Percentiles rank a stretch among this genome's conserved stretches.
Conservation (phyloP, 2,797 vertebrate species). For the Tadarida brasiliensis region DNA sequence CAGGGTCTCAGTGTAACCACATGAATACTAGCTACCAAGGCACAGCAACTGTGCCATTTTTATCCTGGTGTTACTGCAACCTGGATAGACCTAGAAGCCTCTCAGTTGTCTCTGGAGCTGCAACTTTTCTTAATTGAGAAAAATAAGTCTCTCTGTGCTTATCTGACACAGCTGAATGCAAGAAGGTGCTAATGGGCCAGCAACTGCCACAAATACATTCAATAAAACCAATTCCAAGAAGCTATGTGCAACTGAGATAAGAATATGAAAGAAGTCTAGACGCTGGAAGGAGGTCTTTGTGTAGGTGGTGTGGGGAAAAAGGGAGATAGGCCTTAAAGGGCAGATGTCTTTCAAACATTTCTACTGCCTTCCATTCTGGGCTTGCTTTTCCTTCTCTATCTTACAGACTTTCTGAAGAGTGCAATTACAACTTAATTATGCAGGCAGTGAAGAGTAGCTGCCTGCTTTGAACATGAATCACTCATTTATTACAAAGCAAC, state of each 20-base stretch:
- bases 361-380: neutral
- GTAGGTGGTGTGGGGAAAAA: constrained; percentile 59
- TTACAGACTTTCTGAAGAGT: constrained; percentile 68
- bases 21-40: neutral
- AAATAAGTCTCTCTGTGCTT: constrained; percentile 61
- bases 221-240: constrained; percentile 77
- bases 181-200: constrained; percentile 72
- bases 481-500: constrained; percentile 52
- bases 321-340: constrained; percentile 73
- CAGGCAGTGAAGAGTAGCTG: constrained; percentile 42
- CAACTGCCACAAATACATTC: constrained; percentile 70
- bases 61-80: neutral
- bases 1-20: neutral
- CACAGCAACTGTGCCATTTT: neutral
- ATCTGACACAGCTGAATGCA: constrained; percentile 70
- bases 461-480: constrained; percentile 39
- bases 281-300: constrained; percentile 57
- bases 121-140: constrained; percentile 70
- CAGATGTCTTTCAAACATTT: constrained; percentile 72
- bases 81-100: neutral
- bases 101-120: neutral
- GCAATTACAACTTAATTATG: constrained; percentile 73
- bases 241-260: constrained; percentile 80
- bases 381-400: constrained; percentile 25
- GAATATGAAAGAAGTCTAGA: constrained; percentile 70